phyloP scores from a whole-genome alignment of 2,888 invertebrate genomes.

The Petrolisthes manimaculis region DNA sequence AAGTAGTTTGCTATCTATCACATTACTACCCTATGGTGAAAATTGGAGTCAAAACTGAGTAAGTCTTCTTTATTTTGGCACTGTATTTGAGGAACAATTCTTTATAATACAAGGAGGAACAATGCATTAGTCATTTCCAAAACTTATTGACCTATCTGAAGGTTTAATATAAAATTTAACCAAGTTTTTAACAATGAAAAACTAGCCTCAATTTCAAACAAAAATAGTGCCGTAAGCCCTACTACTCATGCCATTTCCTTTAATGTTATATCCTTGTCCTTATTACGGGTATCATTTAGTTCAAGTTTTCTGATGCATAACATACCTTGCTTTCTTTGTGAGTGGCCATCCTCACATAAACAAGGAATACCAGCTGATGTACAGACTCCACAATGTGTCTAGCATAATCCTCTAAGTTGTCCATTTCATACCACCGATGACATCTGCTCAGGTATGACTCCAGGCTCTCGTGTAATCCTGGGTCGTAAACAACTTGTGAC shows the following conservation, averaged over 20 bases:
- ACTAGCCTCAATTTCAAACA: background rate
- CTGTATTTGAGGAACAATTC: too few relatives aligned
- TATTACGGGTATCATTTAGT: too few relatives aligned
- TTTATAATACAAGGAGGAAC: too few relatives aligned
- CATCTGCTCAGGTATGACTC: slow-evolving; percentile 82
- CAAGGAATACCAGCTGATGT: slow-evolving; percentile 76
- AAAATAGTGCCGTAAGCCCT: background rate
- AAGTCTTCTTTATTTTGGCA: too few relatives aligned
- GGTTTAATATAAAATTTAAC: too few relatives aligned
- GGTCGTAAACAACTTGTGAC: slow-evolving; percentile 77
- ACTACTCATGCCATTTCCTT: too few relatives aligned
- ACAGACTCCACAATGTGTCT: slow-evolving; percentile 76
- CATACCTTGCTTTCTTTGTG: slow-evolving; percentile 81
- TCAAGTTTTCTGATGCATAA: too few relatives aligned
- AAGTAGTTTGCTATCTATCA: too few relatives aligned
- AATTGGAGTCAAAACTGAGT: too few relatives aligned
- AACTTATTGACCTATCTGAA: too few relatives aligned
- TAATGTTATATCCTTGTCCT: background rate
- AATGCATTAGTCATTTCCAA: too few relatives aligned
- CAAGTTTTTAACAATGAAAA: background rate
- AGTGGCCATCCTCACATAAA: slow-evolving; percentile 83
- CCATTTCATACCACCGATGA: slow-evolving; percentile 77
- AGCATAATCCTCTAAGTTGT: slow-evolving; percentile 70
- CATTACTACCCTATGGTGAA: too few relatives aligned
- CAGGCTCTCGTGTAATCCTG: slow-evolving; percentile 76